Evolutionary conservation across 2,888 invertebrate species (phyloP), one percentile per base, ranked within the genome.

Genomic region (Biston betularia): DNA sequence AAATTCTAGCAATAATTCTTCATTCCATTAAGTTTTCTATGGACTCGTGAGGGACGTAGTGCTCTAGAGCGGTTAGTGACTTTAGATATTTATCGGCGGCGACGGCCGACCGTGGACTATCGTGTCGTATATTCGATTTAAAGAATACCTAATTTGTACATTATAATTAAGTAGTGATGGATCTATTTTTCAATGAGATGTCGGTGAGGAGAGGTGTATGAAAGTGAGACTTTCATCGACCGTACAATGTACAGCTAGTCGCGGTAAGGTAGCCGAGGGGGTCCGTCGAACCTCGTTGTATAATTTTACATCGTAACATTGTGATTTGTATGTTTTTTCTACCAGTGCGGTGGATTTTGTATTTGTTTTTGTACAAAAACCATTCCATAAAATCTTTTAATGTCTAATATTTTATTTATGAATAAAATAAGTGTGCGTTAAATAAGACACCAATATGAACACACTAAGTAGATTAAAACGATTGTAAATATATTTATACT

Each of bases 1-100:
- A 87, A 92, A 93, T 92, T 88, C 87, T 94, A 94, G 94, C 93
- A 94, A 94, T 94, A 94, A 94, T 89, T 87, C 92, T 94, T 92
- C 94, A 93, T 94, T 94, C 93, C 93, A 90, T 89, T 90, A 91
- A 85, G 90, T 90, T 92, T 89, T 88, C 80, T 89, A 84, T 83
- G 89, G 85, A 87, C 83, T 82, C 82, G 88, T 83, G 89, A 86
- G 87, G 83, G 84, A 85, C 87, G 89, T 91, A 92, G 92, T 88
- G 92, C 88, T 90, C 87, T 92, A 90, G 91, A 88, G 89, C 87
- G 87, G 85, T 89, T 89, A 90, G 90, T 91, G 89, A 89, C 86
- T 77, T 86, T 89, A 89, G 90, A 72, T 84, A 76, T 78, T 78
- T 63, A 63, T 42, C 80, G 83, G 84, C 82, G 84, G 85, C 54